Evolutionary conservation across 2,888 invertebrate species (phyloP), one percentile per base, ranked within the genome.

Genomic region (Xestia ashworthii): DNA sequence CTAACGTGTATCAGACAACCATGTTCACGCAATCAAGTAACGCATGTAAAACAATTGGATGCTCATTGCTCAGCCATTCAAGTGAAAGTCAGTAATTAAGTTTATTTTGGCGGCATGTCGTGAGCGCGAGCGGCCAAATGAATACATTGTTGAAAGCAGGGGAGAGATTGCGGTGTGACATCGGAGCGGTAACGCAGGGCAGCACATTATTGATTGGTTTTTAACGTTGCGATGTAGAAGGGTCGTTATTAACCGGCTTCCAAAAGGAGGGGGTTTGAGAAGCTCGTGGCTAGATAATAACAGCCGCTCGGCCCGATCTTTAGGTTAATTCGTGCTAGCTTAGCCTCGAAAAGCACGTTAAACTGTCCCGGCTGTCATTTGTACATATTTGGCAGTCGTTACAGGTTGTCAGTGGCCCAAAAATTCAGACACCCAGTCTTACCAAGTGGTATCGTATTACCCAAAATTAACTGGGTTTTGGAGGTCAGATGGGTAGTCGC

Each of bases 81-180:
- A 48, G 78, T 70, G 78, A 79, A 79, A 79, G 76, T 41, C 1
- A 16, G 53, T 78, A 78, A 76, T 71, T 65, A 65, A 14, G n/a
- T 65, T 44, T 44, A 44, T 65, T 65, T 65, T 44, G 65, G 22
- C 22, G 64, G 41, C 41, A 12, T 22, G 12, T 62, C 62, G 62
- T 11, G 62, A 62, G 22, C 62, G 22, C 38, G 12, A 12, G 62
- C 38, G 38, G 11, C 11, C 38, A 38, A 9, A 62, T 22, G 38
- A 38, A 62, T 38, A 11, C 22, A 22, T 62, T 25, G 11, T 25
- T 25, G n/a, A 55, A 55, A 12, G 11, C 53, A 22, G 22, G 22
- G 22, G 53, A n/a, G 55, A 22, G 22, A 3, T 22, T 53, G 9
- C 55, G 55, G 55, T 9, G 53, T 5, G n/a, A n/a, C 12, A 53